Evolutionary conservation across 2,113 vertebrate species (phyloP), one percentile per base, ranked within the genome.

Genomic region (Prochilodus magdalenae): DNA sequence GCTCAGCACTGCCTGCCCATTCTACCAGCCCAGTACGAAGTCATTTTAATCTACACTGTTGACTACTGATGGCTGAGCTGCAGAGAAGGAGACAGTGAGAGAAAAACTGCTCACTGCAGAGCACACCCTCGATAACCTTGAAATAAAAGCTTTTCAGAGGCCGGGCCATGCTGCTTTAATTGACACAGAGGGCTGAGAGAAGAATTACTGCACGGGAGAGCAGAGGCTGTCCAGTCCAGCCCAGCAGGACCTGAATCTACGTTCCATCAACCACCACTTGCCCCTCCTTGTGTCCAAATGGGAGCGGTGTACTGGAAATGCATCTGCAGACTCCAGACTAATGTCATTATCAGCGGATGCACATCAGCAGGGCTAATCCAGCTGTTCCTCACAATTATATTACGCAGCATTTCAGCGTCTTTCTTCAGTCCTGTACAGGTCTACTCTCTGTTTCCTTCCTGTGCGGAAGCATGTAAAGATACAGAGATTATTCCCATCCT

Each of bases 271-370:
- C 67, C 40, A 73, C 24, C 70, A 53, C 86, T 73, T 10, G 71
- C 81, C 72, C 57, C 62, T 84, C 4, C 40, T 18, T 29, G 76
- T 69, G 74, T 86, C 73, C 75, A 82, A 88, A 87, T 86, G 82
- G 83, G 81, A 87, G 57, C 79, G 26, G 60, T 84, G 83, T 76
- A 82, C 85, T 90, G 85, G 88, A 90, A 90, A 90, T 79, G 84
- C 83, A 78, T 87, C 88, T 90, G 89, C 90, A 93, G 92, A 90
- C 92, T 90, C 85, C 85, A 40, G 83, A 87, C 80, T 94, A 91
- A 94, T 91, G 84, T 86, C 86, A 92, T 94, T 93, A 93, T 70
- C 73, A 87, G 87, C 80, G 82, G 88, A 94, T 90, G 89, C 81
- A 80, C 86, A 86, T 80, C 44, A 83, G 71, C 62, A 84, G 76